Evolutionary conservation across 2,797 vertebrate species (phyloP).

Genomic region (Pseudochirops corinnae): DNA sequence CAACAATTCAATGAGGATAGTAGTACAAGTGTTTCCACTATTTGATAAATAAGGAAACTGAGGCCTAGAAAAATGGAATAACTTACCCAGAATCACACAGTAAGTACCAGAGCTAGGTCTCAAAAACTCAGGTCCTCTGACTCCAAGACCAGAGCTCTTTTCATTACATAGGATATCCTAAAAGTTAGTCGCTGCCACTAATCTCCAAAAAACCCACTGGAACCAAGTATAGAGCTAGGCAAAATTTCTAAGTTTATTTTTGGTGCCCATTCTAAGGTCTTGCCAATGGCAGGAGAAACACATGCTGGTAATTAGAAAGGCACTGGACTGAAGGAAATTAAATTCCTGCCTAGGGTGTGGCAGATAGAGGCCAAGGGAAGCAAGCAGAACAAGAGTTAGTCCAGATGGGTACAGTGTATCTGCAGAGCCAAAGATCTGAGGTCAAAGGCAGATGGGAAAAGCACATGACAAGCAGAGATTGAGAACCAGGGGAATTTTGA

Average conservation of each 20-base stretch:
- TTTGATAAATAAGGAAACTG: neutral
- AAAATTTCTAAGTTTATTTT: neutral
- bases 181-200: neutral
- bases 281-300: neutral
- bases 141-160: neutral
- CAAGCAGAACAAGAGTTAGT: neutral
- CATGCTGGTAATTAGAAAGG: neutral
- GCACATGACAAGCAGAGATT: neutral
- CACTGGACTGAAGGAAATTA: neutral
- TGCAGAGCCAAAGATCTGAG: neutral
- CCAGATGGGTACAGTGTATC: neutral
- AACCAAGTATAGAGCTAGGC: neutral
- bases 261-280: neutral
- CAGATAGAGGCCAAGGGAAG: neutral
- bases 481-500: neutral
- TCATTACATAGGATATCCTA: neutral
- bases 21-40: neutral
- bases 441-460: neutral
- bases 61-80: neutral
- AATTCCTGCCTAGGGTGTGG: neutral
- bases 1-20: neutral
- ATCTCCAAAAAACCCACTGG: neutral
- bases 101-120: neutral
- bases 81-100: neutral
- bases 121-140: neutral